Evolutionary conservation across 1,140 invertebrate species (phyloP).

Genomic region (Heliconius melpomene): DNA sequence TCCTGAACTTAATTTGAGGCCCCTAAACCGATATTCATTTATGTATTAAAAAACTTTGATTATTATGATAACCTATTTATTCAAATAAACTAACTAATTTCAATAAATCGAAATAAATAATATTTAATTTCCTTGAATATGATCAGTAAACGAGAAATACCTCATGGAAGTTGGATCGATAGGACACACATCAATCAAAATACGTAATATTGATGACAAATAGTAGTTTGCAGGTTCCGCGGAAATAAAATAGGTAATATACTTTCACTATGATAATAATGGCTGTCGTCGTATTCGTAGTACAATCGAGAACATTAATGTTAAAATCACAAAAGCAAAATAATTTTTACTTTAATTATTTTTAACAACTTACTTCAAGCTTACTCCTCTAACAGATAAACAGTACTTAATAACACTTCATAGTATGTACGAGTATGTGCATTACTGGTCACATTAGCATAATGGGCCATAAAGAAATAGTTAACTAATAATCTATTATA

Average conservation of each 20-base stretch:
- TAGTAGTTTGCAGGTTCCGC: neutral
- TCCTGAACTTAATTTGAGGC: too few relatives aligned
- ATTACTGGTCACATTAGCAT: neutral
- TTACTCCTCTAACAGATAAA: neutral
- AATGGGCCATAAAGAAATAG: slow-evolving; percentile 13
- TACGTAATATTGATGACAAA: slow-evolving; percentile 6
- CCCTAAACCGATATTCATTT: too few relatives aligned
- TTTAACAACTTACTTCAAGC: neutral
- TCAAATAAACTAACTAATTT: too few relatives aligned
- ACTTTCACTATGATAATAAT: slow-evolving; percentile 9
- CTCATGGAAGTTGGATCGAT: neutral
- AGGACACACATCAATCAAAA: neutral
- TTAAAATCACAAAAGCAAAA: neutral
- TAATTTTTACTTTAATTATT: neutral
- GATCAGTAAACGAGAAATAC: too few relatives aligned
- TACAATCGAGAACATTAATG: neutral
- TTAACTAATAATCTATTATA: neutral
- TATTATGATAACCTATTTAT: too few relatives aligned
- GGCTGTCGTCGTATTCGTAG: neutral
- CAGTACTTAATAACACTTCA: neutral
- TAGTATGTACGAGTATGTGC: neutral
- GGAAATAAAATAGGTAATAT: neutral
- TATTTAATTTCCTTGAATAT: too few relatives aligned
- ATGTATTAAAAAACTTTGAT: too few relatives aligned
- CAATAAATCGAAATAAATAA: too few relatives aligned